Conservation (phyloP, 2,797 vertebrate genomes). For the Oryzias dopingdopingensis region DNA sequence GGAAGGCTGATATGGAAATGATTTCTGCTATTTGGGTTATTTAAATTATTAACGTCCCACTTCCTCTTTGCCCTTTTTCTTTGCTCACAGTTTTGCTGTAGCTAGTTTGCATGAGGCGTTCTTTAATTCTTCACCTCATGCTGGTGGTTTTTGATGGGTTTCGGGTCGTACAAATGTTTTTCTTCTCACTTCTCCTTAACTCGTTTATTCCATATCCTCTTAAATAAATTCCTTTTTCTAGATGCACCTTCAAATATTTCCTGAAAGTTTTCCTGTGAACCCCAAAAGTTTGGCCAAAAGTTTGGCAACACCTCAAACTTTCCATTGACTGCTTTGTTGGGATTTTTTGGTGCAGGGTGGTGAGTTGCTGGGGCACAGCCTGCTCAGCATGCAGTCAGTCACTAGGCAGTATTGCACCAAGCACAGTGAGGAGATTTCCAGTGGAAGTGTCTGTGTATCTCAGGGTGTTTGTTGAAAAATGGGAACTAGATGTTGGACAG, state of each 20-base stretch:
- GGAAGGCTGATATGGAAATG: no score
- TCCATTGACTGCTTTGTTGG: slow-evolving; percentile 23
- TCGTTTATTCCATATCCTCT: neutral
- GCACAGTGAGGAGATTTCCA: slow-evolving; percentile 15
- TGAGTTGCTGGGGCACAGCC: slow-evolving; percentile 18
- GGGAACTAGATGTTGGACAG: neutral
- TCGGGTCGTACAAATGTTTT: no score
- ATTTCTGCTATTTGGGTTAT: no score
- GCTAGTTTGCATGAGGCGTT: no score
- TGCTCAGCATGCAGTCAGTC: slow-evolving; percentile 19
- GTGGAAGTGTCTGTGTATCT: slow-evolving; percentile 11
- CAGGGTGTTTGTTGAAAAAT: slow-evolving; percentile 14
- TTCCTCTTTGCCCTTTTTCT: no score
- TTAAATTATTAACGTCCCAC: no score
- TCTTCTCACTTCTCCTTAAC: no score
- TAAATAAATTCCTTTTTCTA: neutral
- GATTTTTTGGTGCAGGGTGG: slow-evolving; percentile 2
- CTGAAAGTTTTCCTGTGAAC: neutral
- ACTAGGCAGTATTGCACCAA: slow-evolving; percentile 9
- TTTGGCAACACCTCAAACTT: slow-evolving; percentile 5
- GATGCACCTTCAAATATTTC: slow-evolving; percentile 2
- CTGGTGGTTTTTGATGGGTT: no score
- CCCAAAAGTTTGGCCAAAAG: neutral
- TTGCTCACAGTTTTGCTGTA: no score
- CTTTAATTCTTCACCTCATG: no score